A percentile compares a stretch with the other conserved stretches of the same genome.
Evolutionary conservation across 2,888 invertebrate genomes (phyloP).

Genomic region (Anoncus sp.): DNA sequence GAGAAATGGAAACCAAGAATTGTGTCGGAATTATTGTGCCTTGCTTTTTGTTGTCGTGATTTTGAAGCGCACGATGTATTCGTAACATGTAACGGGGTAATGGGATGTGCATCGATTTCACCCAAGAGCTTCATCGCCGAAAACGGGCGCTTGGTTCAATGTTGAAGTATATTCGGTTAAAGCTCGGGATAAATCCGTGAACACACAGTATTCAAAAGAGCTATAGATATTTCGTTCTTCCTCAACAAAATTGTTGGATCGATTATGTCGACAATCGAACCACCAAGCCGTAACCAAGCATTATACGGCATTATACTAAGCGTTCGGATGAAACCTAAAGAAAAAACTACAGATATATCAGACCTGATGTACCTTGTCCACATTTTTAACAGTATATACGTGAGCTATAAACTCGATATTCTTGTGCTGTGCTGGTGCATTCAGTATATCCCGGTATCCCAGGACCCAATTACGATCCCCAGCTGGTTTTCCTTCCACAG

Average conservation of each 20-base stretch:
- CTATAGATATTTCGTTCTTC: neutral
- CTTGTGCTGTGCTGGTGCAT: slow-evolving; percentile 4
- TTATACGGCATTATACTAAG: too few species aligned
- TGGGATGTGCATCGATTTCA: neutral
- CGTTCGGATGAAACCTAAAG: too few species aligned
- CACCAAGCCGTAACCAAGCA: neutral
- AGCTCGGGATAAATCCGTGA: too few species aligned
- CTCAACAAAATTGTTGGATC: neutral
- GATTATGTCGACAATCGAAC: slow-evolving; percentile 2
- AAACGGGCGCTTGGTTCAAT: neutral
- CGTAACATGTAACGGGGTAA: neutral
- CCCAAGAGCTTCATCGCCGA: neutral
- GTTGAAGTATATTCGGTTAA: too few species aligned
- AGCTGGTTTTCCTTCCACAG: slow-evolving; percentile 9
- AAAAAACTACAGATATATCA: neutral
- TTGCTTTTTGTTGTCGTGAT: too few species aligned
- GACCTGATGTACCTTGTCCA: neutral
- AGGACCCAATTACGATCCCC: slow-evolving; percentile 21
- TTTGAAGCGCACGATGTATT: neutral
- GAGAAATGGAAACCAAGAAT: too few species aligned
- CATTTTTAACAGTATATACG: neutral
- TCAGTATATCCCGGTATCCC: neutral
- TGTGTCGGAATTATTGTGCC: too few species aligned
- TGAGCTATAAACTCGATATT: neutral
- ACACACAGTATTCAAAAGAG: too few species aligned